Base-by-base conservation (phyloP, 2,113 vertebrate species). In the Herpailurus yagouaroundi region DNA sequence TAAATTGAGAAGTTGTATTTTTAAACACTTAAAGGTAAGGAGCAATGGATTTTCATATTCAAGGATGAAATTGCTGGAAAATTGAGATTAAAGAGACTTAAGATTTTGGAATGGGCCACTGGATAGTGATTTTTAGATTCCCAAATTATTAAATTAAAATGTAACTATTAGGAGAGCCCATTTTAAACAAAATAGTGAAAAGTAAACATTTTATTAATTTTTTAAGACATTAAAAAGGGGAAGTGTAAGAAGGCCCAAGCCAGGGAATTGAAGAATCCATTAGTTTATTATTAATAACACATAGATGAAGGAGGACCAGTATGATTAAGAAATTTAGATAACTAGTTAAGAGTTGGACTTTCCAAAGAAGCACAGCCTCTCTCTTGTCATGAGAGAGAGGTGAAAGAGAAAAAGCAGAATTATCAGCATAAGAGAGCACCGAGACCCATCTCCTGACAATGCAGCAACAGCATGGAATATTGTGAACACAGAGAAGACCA, bases 1-100 rank as follows among this genome's bases (percentile, higher is more conserved):
- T 85, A 45, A 85, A 71, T 50, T 94, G 77, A 81, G n/a, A 88
- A 93, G 27, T n/a, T 94, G n/a, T 55, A 71, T 11, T 92, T 81
- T 33, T 95, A 77, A 87, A 45, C 16, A 66, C 25, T 66, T 81
- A 57, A 80, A 57, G 21, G 9, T 31, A 73, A 82, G 15, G 38
- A 69, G 4, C 38, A 95, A 90, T 84, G 18, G 3, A 33, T 82
- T 89, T 97, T 96, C 36, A n/a, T 33, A 55, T 73, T 92, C 52
- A 23, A 45, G 38, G 63, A 88, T 64, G 36, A 91, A 91, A 84
- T 64, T 15, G 7, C 48, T 82, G 50, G 5, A 36, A 87, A 90
- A 87, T 10, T 45, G 9, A 87, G 38, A 55, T 63, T 45, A 13
- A 95, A 82, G 41, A 79, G 45, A 76, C 45, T 55, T 80, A 89